Conservation (phyloP, 2,113 vertebrate species). For the Ictalurus punctatus region DNA sequence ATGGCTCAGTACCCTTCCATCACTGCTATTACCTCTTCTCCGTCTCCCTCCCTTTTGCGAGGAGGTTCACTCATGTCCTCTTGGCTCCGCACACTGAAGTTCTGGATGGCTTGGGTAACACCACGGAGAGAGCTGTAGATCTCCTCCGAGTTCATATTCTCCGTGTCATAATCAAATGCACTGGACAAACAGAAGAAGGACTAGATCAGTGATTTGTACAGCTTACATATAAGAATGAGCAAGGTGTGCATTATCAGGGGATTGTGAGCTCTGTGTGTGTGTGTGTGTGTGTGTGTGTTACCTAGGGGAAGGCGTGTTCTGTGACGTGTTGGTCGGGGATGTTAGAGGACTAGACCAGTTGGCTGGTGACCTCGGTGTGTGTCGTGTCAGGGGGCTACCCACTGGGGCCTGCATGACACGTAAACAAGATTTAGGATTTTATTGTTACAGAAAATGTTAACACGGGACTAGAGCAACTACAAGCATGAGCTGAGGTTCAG, state of each 20-base stretch:
- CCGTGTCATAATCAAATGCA: slow-evolving; percentile 96
- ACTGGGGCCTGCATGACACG: slow-evolving; percentile 74
- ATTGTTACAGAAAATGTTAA: neutral
- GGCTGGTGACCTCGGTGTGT: slow-evolving; percentile 87
- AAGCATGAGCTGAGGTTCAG: neutral
- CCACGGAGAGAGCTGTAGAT: slow-evolving; percentile 92
- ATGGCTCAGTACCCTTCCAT: neutral
- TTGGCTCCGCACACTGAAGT: slow-evolving; percentile 89
- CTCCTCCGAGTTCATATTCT: slow-evolving; percentile 94
- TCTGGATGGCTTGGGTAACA: slow-evolving; percentile 93
- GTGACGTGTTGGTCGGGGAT: slow-evolving; percentile 91
- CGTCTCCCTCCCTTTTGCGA: slow-evolving; percentile 77
- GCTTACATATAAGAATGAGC: neutral
- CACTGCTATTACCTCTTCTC: slow-evolving; percentile 59
- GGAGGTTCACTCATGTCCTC: slow-evolving; percentile 90
- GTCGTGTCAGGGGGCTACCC: slow-evolving; percentile 89
- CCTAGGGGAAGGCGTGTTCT: slow-evolving; percentile 93
- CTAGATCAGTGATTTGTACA: neutral
- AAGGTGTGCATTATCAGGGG: neutral
- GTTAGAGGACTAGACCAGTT: slow-evolving; percentile 94
- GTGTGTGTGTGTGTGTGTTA: slow-evolving; percentile 56
- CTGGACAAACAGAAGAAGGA: slow-evolving; percentile 62
- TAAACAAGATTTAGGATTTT: neutral
- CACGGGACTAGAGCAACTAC: neutral
- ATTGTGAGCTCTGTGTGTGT: neutral